These are phyloP conservation scores for Luperina nickerlii DNA, from an alignment of 2,888 invertebrate genomes.

Conservation along the genomic window DNA sequence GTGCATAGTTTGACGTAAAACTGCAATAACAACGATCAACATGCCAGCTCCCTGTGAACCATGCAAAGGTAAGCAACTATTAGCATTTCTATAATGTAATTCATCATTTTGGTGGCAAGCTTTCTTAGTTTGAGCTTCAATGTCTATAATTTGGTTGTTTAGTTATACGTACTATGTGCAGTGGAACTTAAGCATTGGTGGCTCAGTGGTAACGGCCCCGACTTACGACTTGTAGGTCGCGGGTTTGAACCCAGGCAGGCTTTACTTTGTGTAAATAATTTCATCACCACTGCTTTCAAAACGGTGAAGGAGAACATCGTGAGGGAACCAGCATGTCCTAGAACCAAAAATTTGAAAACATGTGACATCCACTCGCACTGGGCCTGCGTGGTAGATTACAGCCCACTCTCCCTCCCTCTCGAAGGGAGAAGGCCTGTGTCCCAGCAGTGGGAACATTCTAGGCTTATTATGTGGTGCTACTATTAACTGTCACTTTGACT, in stretches of 20 bases:
- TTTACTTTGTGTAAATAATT: neutral
- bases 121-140: neutral
- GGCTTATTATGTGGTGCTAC: too few species aligned
- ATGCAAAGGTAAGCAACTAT: conserved; percentile 88
- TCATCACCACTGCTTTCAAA: neutral
- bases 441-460: neutral
- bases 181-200: neutral
- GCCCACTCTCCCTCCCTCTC: neutral
- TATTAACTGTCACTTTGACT: neutral
- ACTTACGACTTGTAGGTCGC: neutral
- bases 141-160: neutral
- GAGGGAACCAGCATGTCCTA: neutral
- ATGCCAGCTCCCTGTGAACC: conserved; percentile 91
- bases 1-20: conserved; percentile 72
- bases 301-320: neutral
- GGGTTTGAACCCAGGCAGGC: neutral
- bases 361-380: neutral
- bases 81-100: neutral
- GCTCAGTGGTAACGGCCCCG: neutral
- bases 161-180: neutral
- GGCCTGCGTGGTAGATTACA: neutral
- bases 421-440: neutral
- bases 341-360: neutral
- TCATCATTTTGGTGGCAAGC: neutral
- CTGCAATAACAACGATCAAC: conserved; percentile 60